A percentile compares a stretch with the other conserved stretches of the same genome.
These are phyloP conservation scores for Dolichopus griseipennis DNA, from an alignment of 2,888 invertebrate species.

Conservation along the genomic window DNA sequence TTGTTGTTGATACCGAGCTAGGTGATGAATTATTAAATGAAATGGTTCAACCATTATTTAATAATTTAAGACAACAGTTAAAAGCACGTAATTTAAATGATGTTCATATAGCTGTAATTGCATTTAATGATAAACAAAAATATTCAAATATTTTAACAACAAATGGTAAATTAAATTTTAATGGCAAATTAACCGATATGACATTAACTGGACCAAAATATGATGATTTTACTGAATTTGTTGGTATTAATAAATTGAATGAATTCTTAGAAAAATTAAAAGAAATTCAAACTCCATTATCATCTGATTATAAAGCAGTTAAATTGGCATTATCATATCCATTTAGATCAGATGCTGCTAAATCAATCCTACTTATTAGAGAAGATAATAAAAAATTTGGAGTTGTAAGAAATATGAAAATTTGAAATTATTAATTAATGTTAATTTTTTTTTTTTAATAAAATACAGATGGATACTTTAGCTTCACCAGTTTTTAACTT, in stretches of 20 bases:
- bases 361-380: conserved; percentile 59
- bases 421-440: no score
- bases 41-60: conserved; percentile 33
- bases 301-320: conserved; percentile 55
- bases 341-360: conserved; percentile 66
- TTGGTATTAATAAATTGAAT: conserved; percentile 23
- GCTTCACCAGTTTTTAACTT: conserved; percentile 30
- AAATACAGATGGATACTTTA: conserved; percentile 31
- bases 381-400: conserved; percentile 50
- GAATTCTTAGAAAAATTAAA: conserved; percentile 32
- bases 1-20: conserved; percentile 59
- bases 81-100: conserved; percentile 45
- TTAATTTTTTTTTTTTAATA: neutral
- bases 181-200: conserved; percentile 42
- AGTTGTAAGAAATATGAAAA: conserved; percentile 28
- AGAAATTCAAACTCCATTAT: conserved; percentile 26
- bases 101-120: conserved; percentile 50
- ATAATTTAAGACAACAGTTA: conserved; percentile 33
- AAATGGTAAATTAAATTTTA: conserved; percentile 46
- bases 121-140: conserved; percentile 49
- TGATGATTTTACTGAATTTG: conserved; percentile 22
- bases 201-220: conserved; percentile 36
- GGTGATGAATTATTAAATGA: conserved; percentile 28
- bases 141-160: conserved; percentile 53
- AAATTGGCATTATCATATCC: conserved; percentile 56